Evolutionary conservation across 2,797 vertebrate genomes (phyloP).

Genomic region (Sebastes diploproa): DNA sequence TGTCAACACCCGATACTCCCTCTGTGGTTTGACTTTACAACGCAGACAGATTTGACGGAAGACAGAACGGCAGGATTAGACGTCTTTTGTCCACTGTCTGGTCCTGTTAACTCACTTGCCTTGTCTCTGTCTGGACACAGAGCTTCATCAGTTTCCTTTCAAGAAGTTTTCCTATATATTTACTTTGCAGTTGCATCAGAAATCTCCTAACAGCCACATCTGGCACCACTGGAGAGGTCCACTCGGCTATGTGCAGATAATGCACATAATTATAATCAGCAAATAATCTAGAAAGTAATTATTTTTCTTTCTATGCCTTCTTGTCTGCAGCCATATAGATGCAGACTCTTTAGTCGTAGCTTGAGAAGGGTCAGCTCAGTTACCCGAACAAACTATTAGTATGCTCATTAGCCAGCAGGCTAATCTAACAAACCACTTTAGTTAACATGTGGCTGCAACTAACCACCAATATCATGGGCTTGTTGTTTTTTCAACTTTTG

Average conservation of each 20-base stretch:
- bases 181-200: neutral
- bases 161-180: neutral
- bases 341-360: neutral
- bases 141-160: neutral
- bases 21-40: constrained; percentile 60
- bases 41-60: constrained; percentile 43
- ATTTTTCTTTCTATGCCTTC: neutral
- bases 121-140: neutral
- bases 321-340: neutral
- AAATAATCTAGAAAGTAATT: neutral
- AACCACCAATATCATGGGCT: neutral
- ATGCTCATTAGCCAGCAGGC: constrained; percentile 13
- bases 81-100: constrained; percentile 30
- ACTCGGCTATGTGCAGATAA: neutral
- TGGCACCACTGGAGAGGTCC: neutral
- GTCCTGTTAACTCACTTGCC: constrained; percentile 10
- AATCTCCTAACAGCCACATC: neutral
- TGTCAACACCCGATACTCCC: constrained; percentile 68
- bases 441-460: neutral
- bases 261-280: neutral
- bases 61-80: neutral
- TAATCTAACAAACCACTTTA: constrained; percentile 14
- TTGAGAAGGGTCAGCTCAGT: constrained; percentile 15
- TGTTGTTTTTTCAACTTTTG: neutral
- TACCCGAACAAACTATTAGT: constrained; percentile 14